Conservation (phyloP, 1,140 invertebrate genomes). For the Agraylea sexmaculata region DNA sequence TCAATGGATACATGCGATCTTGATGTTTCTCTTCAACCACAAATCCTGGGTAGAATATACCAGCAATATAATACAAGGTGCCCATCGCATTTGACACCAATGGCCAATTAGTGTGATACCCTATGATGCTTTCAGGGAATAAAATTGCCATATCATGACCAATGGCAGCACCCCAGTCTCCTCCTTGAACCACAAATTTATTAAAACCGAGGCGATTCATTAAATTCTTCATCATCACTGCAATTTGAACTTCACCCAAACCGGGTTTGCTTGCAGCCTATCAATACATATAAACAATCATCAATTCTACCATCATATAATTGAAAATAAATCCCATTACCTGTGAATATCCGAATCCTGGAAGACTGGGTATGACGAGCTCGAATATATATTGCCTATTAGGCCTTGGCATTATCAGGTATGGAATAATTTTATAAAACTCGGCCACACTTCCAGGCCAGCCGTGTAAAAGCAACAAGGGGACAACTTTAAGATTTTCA, state of each 20-base stretch:
- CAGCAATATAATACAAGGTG: conserved; percentile 8
- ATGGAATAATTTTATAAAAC: conserved; percentile 69
- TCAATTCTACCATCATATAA: neutral
- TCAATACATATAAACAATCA: neutral
- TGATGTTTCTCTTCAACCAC: conserved; percentile 34
- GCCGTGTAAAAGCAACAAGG: conserved; percentile 69
- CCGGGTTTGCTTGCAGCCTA: conserved; percentile 48
- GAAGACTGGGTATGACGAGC: conserved; percentile 66
- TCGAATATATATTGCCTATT: conserved; percentile 61
- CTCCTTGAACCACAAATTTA: conserved; percentile 73
- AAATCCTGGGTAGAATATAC: conserved; percentile 25
- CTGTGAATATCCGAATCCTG: conserved; percentile 78
- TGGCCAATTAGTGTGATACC: conserved; percentile 35
- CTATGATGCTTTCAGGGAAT: conserved; percentile 58
- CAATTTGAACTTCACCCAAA: conserved; percentile 49
- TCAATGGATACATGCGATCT: conserved; percentile 50
- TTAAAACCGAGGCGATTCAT: conserved; percentile 68
- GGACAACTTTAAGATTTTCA: conserved; percentile 42
- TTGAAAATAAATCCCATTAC: conserved; percentile 26
- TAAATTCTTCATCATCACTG: conserved; percentile 65
- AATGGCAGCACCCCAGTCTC: conserved; percentile 68
- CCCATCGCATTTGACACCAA: conserved; percentile 10
- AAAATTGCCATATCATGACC: conserved; percentile 46
- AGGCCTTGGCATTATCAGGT: conserved; percentile 46
- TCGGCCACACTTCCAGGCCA: conserved; percentile 86